Base-by-base conservation (phyloP, 2,113 vertebrate genomes). In the Psophia crepitans region DNA sequence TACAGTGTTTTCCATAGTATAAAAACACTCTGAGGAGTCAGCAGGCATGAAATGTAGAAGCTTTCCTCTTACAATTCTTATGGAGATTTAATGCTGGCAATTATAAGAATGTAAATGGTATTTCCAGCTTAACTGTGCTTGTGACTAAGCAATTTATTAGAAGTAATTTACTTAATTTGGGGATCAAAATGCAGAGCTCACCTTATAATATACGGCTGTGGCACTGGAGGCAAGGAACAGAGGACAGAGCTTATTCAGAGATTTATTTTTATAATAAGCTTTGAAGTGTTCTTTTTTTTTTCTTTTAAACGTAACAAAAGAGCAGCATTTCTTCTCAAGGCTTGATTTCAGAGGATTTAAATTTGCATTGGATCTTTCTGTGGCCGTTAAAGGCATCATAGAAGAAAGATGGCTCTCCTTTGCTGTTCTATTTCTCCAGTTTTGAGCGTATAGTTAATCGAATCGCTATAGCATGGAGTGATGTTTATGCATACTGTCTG, bases 261-360 rank as follows among this genome's bases (percentile, higher is more conserved):
- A 89, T 89, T 92, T 90, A 82, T 85, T 89, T 85, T 84, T 78
- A 58, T 92, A 96, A 92, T 83, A 77, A 88, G 90, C 77, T 95
- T 93, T 91, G 39, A 39, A 84, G 17, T 60, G 17, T 6, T 12
- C 54, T 54, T 6, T 12, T 54, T 43, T 86, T 44, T 73, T 74
- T 61, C 41, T 93, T 92, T 84, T 66, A 61, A 66, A 54, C 51
- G 17, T 66, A 92, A 91, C n/a, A 89, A 81, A 92, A 84, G 4
- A 84, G 11, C 26, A 84, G 23, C 32, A 33, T 82, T 95, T 92
- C 14, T 92, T 96, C 90, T 84, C 69, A 92, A 81, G 54, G 22
- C 11, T 78, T 92, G 49, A 83, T 88, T 95, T 83, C 68, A 89
- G 54, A 89, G 23, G 35, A 63, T 82, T 97, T 91, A 53, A 84